These are phyloP conservation scores for Adelphocoris suturalis DNA, from an alignment of 2,888 invertebrate species.

Conservation along the genomic window DNA sequence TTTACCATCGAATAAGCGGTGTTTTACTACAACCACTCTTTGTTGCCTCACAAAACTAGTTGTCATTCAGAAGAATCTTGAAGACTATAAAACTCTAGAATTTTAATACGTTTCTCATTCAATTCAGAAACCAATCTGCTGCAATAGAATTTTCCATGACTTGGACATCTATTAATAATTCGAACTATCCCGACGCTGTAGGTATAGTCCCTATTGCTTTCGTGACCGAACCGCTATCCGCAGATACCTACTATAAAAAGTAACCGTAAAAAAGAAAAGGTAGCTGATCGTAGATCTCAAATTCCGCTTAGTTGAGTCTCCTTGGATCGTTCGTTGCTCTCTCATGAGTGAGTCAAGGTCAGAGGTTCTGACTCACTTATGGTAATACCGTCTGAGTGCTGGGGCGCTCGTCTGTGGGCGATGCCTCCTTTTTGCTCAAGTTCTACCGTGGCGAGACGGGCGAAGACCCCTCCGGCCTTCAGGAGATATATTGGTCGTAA, in stretches of 20 bases:
- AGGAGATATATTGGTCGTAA: conserved; percentile 12
- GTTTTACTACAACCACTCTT: too few species aligned
- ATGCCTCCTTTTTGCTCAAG: not conserved
- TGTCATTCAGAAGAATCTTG: not conserved
- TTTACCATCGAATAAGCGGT: too few species aligned
- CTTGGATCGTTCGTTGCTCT: conserved; percentile 66
- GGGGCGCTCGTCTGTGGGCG: not conserved
- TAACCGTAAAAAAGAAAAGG: not conserved
- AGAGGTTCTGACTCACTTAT: conserved; percentile 65
- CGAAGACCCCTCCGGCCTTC: not conserved
- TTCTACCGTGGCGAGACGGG: not conserved
- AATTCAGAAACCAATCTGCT: not conserved
- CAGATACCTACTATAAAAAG: not conserved
- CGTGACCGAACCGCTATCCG: not conserved
- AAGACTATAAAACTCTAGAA: not conserved
- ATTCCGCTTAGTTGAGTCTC: not conserved
- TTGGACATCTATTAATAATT: not conserved
- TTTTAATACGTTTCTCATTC: not conserved
- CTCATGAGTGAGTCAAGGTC: conserved; percentile 61
- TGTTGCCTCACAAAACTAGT: not conserved
- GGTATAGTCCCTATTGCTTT: not conserved
- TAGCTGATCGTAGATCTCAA: not conserved
- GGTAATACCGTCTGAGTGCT: conserved; percentile 41
- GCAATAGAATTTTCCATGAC: not conserved
- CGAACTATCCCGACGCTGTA: not conserved